Conservation (phyloP, 2,888 invertebrate species). For the Nycteola revayana region DNA sequence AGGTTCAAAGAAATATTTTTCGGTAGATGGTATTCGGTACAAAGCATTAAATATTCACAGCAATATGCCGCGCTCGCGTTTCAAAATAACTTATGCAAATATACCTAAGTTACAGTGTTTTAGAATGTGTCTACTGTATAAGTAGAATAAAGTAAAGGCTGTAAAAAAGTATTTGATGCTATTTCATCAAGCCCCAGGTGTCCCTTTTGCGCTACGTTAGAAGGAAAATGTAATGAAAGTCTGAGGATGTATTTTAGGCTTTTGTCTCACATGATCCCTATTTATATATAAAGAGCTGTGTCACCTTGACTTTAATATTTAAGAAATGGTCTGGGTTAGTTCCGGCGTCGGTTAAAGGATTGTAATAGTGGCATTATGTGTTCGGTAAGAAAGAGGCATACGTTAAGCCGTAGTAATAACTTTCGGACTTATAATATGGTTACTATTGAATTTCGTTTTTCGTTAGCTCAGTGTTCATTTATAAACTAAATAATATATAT, state of each 20-base stretch:
- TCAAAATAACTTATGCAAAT: constrained; percentile 63
- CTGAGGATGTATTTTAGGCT: constrained; percentile 11
- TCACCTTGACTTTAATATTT: constrained; percentile 36
- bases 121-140: constrained; percentile 41
- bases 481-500: too few species aligned
- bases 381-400: too few species aligned
- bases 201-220: constrained; percentile 40
- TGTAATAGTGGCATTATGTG: too few species aligned
- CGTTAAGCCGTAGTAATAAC: too few species aligned
- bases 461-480: too few species aligned
- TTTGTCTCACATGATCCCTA: constrained; percentile 18
- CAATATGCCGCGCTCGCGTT: constrained; percentile 53
- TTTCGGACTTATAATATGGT: too few species aligned
- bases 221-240: constrained; percentile 49
- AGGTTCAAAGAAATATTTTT: constrained; percentile 60
- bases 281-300: constrained; percentile 31
- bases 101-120: constrained; percentile 45
- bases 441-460: too few species aligned
- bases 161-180: constrained; percentile 34
- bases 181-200: constrained; percentile 50
- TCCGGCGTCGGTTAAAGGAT: constrained; percentile 25
- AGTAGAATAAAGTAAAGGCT: constrained; percentile 25
- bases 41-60: constrained; percentile 58
- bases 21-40: constrained; percentile 35
- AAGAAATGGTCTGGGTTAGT: constrained; percentile 25